Evolutionary conservation across 2,888 invertebrate species (phyloP), one percentile per base, ranked within the genome.

Genomic region (Dendrolimus pini): DNA sequence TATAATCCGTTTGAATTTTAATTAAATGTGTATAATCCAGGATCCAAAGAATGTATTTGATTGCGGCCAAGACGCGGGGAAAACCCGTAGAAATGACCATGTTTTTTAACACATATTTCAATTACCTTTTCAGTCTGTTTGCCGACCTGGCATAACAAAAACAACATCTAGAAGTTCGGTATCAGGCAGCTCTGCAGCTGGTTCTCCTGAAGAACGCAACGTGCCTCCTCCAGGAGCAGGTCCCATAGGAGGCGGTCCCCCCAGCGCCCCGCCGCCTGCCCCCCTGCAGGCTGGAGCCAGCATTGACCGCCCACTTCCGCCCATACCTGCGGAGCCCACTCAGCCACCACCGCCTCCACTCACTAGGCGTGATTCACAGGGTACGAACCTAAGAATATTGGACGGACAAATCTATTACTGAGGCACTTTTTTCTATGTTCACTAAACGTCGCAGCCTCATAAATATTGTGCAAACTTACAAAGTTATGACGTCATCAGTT

Each of bases 361-460:
- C 55, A 77, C 88, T 0, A 91, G 95, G 54, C 92, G 95, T 54
- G 95, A 95, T 72, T 95, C 95, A 52, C 95, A 95, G 91, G 93
- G 94, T 94, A 80, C 30, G 30, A 30, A 30, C 30, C 30, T 30
- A 30, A 30, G 30, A 30, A 7, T 41, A n/a, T 52, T n/a, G 52
- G 12, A 52, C 52, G 52, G 12, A n/a, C 30, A 41, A 47, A 52
- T 30, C 54, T 53, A 61, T 47, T 52, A 52, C 30, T 10, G 55
- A 55, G 56, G 52, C 56, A 56, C 56, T 56, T 47, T 41, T 52
- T n/a, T 41, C 42, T 41, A n/a, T 55, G 41, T 58, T 6, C 30
- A 30, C 30, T 0, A 30, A 30, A 30, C 6, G 30, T 30, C 30
- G 30, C 6, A 30, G 3, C 30, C 30, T 6, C 30, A 30, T 6